These are phyloP conservation scores for Oxyteleia sp. DNA, from an alignment of 2,888 invertebrate species.

Conservation along the genomic window DNA sequence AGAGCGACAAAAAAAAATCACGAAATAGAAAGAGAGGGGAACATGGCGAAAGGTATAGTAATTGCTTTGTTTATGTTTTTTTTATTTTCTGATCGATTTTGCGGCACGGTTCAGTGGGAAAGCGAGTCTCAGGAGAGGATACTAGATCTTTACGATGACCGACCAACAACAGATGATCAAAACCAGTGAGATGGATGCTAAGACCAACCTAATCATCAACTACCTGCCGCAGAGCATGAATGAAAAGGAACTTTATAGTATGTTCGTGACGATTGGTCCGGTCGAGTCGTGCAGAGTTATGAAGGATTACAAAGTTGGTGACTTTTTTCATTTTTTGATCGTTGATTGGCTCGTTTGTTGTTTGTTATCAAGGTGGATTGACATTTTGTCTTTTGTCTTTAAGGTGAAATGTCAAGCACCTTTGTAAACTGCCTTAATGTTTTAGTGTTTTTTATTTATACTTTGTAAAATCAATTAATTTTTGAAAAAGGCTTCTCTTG, in stretches of 20 bases:
- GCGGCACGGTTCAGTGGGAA: constrained; percentile 85
- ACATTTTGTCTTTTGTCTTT: too few species aligned
- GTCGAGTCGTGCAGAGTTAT: constrained; percentile 97
- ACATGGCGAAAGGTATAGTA: constrained; percentile 81
- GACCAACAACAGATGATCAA: constrained; percentile 81
- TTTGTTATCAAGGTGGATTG: too few species aligned
- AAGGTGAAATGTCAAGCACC: too few species aligned
- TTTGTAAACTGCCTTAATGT: too few species aligned
- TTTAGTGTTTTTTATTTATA: too few species aligned
- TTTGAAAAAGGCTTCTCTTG: too few species aligned
- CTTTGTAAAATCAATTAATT: too few species aligned
- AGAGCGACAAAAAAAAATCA: constrained; percentile 8
- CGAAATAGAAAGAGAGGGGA: not conserved
- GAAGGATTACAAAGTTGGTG: constrained; percentile 94
- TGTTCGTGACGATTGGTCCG: constrained; percentile 96
- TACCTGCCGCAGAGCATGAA: constrained; percentile 98
- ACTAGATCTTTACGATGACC: constrained; percentile 84
- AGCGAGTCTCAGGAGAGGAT: constrained; percentile 75
- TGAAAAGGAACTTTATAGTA: constrained; percentile 95
- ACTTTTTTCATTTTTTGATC: constrained; percentile 24
- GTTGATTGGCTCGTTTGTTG: too few species aligned
- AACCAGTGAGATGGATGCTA: too few species aligned
- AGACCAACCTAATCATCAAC: constrained; percentile 97
- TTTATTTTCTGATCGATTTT: constrained; percentile 87
- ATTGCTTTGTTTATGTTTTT: constrained; percentile 88